phyloP scores from a whole-genome alignment of 2,113 vertebrate genomes.

The Cyanoliseus patagonus region DNA sequence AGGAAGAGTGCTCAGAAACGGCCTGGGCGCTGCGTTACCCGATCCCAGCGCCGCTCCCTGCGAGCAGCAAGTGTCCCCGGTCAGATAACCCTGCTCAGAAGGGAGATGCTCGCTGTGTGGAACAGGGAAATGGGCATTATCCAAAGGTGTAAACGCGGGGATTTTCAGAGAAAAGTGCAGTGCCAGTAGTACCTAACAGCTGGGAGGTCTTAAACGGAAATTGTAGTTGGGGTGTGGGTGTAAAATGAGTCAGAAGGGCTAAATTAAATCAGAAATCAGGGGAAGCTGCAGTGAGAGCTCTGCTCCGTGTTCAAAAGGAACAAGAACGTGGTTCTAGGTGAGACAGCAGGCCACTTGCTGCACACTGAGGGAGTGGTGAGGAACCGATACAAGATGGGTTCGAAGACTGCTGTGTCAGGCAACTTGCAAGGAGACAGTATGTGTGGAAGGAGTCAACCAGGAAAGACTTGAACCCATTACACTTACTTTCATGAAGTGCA shows the following conservation, averaged over 20 bases:
- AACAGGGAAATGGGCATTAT: too few species aligned
- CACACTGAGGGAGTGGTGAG: fast-evolving
- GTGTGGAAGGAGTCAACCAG: neutral
- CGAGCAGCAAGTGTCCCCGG: neutral
- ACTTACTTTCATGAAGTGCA: neutral
- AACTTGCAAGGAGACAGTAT: neutral
- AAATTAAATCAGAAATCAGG: neutral
- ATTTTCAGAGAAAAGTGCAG: neutral
- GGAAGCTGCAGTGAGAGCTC: neutral
- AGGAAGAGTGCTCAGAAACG: neutral
- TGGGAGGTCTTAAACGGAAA: neutral
- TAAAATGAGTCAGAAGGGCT: neutral
- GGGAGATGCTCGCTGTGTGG: neutral
- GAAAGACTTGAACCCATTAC: neutral
- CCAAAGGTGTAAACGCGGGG: neutral
- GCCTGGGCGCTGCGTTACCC: neutral
- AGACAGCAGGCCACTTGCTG: neutral
- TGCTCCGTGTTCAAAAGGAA: neutral
- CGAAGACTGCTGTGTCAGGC: neutral
- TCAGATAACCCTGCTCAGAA: neutral
- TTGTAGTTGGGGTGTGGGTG: neutral
- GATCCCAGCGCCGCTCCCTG: neutral
- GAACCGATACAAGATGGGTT: too few species aligned
- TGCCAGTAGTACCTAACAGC: neutral
- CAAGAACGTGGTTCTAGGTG: fast-evolving